Evolutionary conservation across 2,888 invertebrate genomes (phyloP).

Genomic region (Yponomeuta cagnagella): DNA sequence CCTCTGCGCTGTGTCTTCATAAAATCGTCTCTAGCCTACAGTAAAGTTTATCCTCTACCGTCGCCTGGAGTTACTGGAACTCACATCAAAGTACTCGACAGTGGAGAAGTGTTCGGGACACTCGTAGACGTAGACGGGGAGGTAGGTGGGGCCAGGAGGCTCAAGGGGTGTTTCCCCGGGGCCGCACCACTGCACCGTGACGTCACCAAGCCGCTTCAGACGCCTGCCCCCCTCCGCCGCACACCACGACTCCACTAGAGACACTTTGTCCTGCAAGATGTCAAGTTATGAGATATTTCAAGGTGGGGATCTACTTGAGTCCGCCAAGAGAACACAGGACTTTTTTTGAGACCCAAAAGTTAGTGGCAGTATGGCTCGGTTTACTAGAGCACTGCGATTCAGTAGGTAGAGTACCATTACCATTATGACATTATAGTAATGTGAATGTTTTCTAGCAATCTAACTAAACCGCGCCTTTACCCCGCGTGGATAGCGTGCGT

Average conservation of each 20-base stretch:
- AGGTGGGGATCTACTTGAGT: too few species aligned
- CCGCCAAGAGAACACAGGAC: too few species aligned
- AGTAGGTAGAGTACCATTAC: too few species aligned
- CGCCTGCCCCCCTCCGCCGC: constrained; percentile 50
- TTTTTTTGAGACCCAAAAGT: too few species aligned
- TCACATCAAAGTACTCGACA: constrained; percentile 87
- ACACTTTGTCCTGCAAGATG: constrained; percentile 78
- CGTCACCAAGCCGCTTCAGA: constrained; percentile 70
- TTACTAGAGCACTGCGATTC: too few species aligned
- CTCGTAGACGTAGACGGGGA: constrained; percentile 85
- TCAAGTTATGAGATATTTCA: too few species aligned
- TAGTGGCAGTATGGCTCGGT: too few species aligned
- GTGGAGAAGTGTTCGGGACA: constrained; percentile 91
- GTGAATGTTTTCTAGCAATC: not conserved
- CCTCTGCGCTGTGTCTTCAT: not conserved
- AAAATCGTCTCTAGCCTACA: not conserved
- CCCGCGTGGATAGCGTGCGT: too few species aligned
- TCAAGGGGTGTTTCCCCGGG: constrained; percentile 76
- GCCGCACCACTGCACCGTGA: constrained; percentile 83
- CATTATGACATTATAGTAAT: not conserved
- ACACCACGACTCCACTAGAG: constrained; percentile 79
- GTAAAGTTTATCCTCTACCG: not conserved
- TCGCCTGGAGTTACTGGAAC: constrained; percentile 21
- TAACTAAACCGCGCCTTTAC: too few species aligned
- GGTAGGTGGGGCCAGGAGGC: constrained; percentile 74